phyloP scores from a whole-genome alignment of 2,888 invertebrate species.

The Oxyscelio sp. region DNA sequence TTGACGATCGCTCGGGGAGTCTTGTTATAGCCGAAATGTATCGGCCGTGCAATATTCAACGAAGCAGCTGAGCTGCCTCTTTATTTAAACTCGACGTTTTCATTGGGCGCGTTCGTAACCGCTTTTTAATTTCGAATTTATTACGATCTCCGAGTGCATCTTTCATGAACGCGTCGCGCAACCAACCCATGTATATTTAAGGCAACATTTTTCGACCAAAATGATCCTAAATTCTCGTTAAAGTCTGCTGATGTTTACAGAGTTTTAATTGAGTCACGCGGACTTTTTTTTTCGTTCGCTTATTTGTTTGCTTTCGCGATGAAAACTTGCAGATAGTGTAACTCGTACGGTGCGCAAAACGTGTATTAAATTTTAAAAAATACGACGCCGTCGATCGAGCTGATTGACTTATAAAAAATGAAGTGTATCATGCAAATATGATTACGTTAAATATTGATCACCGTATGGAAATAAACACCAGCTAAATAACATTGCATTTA shows the following conservation, averaged over 20 bases:
- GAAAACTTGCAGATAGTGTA: too few species aligned
- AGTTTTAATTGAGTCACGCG: conserved; percentile 9
- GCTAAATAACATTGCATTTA: conserved; percentile 2
- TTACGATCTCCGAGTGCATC: conserved; percentile 24
- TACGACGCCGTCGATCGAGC: conserved; percentile 10
- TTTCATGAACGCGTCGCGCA: conserved; percentile 18
- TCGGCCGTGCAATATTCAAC: conserved; percentile 55
- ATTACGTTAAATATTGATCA: conserved; percentile 19
- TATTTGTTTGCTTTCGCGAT: conserved; percentile 7
- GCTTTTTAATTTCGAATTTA: conserved; percentile 55
- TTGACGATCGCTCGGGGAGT: conserved; percentile 56
- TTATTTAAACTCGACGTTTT: not conserved
- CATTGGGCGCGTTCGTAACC: not conserved
- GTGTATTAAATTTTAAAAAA: conserved; percentile 33
- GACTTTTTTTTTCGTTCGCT: not conserved
- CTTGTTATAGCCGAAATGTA: conserved; percentile 38
- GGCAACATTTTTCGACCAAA: not conserved
- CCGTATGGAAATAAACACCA: not conserved
- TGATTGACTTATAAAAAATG: conserved; percentile 31
- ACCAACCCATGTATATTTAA: not conserved
- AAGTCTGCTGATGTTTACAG: conserved; percentile 19
- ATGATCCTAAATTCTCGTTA: conserved; percentile 9
- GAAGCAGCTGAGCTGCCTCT: conserved; percentile 23
- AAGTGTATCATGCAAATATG: conserved; percentile 33
- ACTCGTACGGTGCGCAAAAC: too few species aligned